Base-by-base conservation (phyloP, 2,113 vertebrate genomes). In the Sylvia atricapilla region DNA sequence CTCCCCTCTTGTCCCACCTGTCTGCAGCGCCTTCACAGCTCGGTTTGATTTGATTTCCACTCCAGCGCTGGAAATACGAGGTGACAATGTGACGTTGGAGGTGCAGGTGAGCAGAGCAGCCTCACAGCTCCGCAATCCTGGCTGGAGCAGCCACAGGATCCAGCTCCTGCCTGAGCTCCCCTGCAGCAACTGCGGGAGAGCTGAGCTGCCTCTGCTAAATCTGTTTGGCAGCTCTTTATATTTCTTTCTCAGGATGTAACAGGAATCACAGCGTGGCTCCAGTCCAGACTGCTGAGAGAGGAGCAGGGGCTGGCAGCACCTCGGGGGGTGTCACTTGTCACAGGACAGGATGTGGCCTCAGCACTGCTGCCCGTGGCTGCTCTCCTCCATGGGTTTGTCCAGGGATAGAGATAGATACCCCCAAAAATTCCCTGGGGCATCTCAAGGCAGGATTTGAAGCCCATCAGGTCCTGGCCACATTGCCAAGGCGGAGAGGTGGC, bases 51-150 rank as follows among this genome's bases (percentile, higher is more conserved):
- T 15, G 23, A 55, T 86, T 84, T 59, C 64, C 15, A 5, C 17
- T 19, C 50, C 43, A 37, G 59, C 55, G 3, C 2, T 11, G 72
- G 62, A 43, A 73, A 50, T 2, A 2, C 0, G 16, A 67, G 25
- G 16, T 67, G 89, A 70, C 68, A 70, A 33, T 0, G 1, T 1
- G 7, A 16, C 0, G 1, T 6, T 13, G 4, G 50, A 59, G 53
- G 12, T 7, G 9, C 41, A 22, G 63, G 82, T 37, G 77, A 44
- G 18, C 66, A 7, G 82, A 28, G 37, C 53, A 63, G 80, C 43
- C 1, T 8, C 33, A 0, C 46, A 68, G 70, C 80, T 58, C 12
- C 0, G 46, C 0, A 3, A 14, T 20, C 27, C 41, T 0, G 35
- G 14, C 74, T 18, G 68, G 58, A 37, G 62, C 39, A 49, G 84